phyloP scores from a whole-genome alignment of 2,888 invertebrate species.

The Volucella inflata region DNA sequence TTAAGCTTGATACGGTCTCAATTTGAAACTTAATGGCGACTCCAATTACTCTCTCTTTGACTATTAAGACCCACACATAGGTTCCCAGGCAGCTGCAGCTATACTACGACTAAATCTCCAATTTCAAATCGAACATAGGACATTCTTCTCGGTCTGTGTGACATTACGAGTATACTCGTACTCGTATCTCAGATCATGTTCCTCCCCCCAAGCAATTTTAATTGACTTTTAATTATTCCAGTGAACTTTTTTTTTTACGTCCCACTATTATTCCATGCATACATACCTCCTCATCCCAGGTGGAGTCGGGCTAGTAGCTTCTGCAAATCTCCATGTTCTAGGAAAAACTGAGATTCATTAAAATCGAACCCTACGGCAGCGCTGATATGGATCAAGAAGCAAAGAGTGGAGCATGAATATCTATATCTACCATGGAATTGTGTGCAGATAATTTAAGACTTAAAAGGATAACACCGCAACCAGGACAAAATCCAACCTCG shows the following conservation, averaged over 20 bases:
- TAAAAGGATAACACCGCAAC: slow-evolving; percentile 7
- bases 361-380: slow-evolving; percentile 40
- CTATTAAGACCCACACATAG: background rate
- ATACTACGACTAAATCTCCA: background rate
- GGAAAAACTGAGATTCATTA: slow-evolving; percentile 34
- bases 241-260: slow-evolving; percentile 12
- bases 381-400: background rate
- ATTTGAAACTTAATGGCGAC: too few species aligned
- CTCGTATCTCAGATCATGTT: slow-evolving; percentile 48
- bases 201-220: slow-evolving; percentile 48
- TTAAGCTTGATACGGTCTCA: too few species aligned
- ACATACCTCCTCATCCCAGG: background rate
- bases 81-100: background rate
- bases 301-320: background rate
- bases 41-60: too few species aligned
- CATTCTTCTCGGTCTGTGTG: slow-evolving; percentile 29
- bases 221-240: slow-evolving; percentile 59
- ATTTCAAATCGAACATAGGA: slow-evolving; percentile 37
- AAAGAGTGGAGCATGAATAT: too few species aligned
- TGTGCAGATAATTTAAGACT: slow-evolving; percentile 50
- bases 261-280: background rate
- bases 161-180: slow-evolving; percentile 32
- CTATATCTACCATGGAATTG: slow-evolving; percentile 38
- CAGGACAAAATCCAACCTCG: slow-evolving; percentile 6
- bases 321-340: background rate